These are phyloP conservation scores for Phalacrocorax pelagicus DNA, from an alignment of 2,113 vertebrate genomes.

Conservation along the genomic window DNA sequence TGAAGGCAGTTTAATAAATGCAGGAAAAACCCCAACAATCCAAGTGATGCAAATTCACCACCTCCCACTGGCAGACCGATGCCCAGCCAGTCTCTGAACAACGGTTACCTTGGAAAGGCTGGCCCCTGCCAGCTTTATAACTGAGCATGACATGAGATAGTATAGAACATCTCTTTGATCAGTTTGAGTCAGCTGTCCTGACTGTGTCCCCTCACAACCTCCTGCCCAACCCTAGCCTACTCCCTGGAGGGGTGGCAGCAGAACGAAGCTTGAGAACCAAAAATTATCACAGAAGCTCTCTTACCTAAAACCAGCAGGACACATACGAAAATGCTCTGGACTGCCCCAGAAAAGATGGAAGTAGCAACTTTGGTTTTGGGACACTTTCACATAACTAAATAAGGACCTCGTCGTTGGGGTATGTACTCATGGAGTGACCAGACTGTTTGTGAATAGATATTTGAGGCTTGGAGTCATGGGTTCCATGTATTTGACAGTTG, in stretches of 20 bases:
- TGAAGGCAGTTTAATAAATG: neutral
- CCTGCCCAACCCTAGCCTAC: neutral
- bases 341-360: neutral
- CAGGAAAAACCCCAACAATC: neutral
- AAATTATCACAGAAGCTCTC: neutral
- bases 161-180: neutral
- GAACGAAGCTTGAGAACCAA: neutral
- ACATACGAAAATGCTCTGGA: neutral
- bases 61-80: rapidly evolving
- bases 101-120: neutral
- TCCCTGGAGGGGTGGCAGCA: neutral
- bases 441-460: neutral
- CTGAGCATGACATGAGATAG: neutral
- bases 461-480: neutral
- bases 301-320: neutral
- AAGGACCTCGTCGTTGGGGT: neutral
- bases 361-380: neutral
- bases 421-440: neutral
- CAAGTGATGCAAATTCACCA: neutral
- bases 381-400: neutral
- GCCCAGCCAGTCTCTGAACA: neutral
- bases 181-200: neutral
- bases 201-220: neutral
- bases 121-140: rapidly evolving
- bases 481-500: neutral